Evolutionary conservation across 2,797 vertebrate species (phyloP).

Genomic region (Pseudochirops corinnae): DNA sequence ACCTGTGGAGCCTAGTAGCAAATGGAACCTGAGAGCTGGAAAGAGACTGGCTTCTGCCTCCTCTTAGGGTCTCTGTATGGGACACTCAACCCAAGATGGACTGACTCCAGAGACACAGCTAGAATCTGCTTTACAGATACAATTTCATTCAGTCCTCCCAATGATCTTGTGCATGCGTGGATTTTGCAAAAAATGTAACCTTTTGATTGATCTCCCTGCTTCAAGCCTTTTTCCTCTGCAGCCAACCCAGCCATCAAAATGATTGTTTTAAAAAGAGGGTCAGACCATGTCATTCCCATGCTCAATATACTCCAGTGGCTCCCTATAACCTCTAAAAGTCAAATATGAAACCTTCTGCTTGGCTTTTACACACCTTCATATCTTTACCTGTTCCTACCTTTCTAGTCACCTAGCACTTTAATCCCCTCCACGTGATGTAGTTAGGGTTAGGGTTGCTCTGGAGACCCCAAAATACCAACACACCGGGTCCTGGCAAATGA

Average conservation of each 20-base stretch:
- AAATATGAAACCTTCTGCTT: neutral
- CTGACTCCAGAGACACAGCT: neutral
- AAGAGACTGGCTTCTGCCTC: neutral
- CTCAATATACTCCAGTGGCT: neutral
- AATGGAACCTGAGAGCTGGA: neutral
- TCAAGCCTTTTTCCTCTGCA: neutral
- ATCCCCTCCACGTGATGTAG: too few species aligned
- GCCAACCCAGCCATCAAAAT: neutral
- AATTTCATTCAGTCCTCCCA: neutral
- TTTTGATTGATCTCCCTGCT: neutral
- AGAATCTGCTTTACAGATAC: neutral
- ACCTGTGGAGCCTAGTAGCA: neutral
- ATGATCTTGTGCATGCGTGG: neutral
- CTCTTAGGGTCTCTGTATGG: neutral
- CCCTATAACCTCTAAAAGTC: neutral
- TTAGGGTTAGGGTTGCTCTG: too few species aligned
- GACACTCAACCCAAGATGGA: neutral
- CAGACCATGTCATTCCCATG: neutral
- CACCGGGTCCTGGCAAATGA: too few species aligned
- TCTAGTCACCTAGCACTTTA: neutral
- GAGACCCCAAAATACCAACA: too few species aligned
- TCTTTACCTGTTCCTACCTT: neutral
- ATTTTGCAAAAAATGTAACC: too few species aligned
- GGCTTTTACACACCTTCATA: neutral
- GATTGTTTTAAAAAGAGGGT: neutral